Percentiles rank a stretch among this genome's conserved stretches.
Conservation (phyloP, 2,113 vertebrate species). For the Gila orcuttii region DNA sequence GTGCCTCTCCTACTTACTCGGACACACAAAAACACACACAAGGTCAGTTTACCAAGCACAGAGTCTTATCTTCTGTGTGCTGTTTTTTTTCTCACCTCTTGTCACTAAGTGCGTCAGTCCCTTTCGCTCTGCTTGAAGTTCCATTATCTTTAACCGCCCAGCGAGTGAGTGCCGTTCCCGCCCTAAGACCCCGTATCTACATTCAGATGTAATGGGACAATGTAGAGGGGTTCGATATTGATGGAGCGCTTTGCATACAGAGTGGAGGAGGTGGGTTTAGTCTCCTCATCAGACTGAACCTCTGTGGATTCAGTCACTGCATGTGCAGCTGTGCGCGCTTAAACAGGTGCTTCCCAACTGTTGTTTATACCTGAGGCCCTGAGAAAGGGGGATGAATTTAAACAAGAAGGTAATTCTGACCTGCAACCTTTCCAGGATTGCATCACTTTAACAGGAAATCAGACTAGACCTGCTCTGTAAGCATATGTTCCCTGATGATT, state of each 20-base stretch:
- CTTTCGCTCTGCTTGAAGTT: conserved; percentile 18
- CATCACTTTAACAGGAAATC: neutral
- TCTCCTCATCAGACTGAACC: neutral
- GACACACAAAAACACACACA: conserved; percentile 51
- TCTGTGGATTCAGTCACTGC: neutral
- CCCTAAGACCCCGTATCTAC: conserved; percentile 23
- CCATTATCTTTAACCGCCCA: conserved; percentile 39
- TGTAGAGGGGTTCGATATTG: conserved; percentile 12
- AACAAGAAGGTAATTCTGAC: neutral
- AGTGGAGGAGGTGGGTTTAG: neutral
- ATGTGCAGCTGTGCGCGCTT: neutral
- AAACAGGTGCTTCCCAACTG: conserved; percentile 37
- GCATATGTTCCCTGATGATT: neutral
- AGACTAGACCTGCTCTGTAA: neutral
- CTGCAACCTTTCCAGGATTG: neutral
- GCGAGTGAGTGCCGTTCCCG: neutral
- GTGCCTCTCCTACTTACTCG: neutral
- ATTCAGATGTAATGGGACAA: conserved; percentile 20
- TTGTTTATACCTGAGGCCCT: conserved; percentile 22
- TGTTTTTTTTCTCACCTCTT: conserved; percentile 67
- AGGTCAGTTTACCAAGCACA: conserved; percentile 68
- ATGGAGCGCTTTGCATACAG: conserved; percentile 8
- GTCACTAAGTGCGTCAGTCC: conserved; percentile 52
- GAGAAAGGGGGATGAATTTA: neutral
- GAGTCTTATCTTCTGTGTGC: conserved; percentile 67